These are phyloP conservation scores for Physeter macrocephalus DNA, from an alignment of 2,113 vertebrate species.

Conservation along the genomic window DNA sequence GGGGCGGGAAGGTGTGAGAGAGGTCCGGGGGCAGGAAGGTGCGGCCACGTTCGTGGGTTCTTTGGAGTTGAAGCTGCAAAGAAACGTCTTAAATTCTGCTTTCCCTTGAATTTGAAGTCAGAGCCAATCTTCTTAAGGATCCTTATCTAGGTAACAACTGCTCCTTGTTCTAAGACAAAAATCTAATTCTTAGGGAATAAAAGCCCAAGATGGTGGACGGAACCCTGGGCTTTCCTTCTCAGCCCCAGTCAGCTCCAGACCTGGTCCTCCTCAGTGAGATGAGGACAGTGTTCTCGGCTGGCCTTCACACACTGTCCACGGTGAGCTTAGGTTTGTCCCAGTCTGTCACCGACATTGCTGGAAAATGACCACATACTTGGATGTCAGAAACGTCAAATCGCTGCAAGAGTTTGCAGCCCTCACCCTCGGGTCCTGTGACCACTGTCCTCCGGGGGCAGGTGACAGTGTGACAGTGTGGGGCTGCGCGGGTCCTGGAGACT, in stretches of 20 bases:
- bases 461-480: not conserved
- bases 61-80: not conserved
- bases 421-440: not conserved
- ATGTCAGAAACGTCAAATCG: not conserved
- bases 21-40: not conserved
- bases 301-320: not conserved
- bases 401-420: not conserved
- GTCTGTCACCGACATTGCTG: not conserved
- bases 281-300: not conserved
- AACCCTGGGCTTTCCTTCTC: not conserved
- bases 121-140: not conserved
- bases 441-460: not conserved
- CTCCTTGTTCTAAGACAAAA: not conserved
- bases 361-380: not conserved
- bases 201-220: not conserved
- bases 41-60: not conserved
- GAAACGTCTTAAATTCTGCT: not conserved
- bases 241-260: not conserved
- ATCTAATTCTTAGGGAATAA: not conserved
- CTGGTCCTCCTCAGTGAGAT: not conserved
- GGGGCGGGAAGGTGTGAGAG: not conserved
- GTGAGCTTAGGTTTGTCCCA: not conserved
- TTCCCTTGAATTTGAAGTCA: not conserved
- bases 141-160: not conserved
- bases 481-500: too few species aligned